Percentiles rank a stretch among this genome's conserved stretches.
These are phyloP conservation scores for Danionella dracula DNA, from an alignment of 2,797 vertebrate species.

Conservation along the genomic window DNA sequence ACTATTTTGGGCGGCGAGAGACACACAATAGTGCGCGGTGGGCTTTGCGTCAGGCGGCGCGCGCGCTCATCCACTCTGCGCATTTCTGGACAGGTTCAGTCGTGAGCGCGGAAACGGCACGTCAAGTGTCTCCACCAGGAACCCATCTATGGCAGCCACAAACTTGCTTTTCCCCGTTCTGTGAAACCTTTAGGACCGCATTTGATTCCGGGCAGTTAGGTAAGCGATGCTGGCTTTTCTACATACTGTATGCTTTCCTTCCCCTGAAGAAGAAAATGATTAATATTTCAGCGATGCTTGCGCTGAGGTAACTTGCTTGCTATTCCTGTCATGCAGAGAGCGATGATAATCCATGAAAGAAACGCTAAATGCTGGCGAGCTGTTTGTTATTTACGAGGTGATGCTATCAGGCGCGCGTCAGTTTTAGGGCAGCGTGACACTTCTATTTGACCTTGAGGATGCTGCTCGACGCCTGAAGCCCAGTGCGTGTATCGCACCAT, in stretches of 20 bases:
- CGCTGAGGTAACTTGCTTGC: neutral
- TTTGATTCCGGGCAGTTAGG: constrained; percentile 2
- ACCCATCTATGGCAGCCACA: neutral
- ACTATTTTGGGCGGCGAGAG: constrained; percentile 34
- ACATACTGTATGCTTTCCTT: neutral
- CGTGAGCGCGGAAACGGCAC: constrained; percentile 6
- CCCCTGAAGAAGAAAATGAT: neutral
- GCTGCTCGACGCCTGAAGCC: constrained; percentile 14
- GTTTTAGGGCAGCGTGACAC: constrained; percentile 27
- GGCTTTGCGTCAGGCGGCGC: constrained; percentile 30
- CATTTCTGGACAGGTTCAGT: constrained; percentile 23
- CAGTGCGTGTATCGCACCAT: neutral
- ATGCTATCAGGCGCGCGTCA: neutral
- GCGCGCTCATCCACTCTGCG: constrained; percentile 21
- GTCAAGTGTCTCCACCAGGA: neutral
- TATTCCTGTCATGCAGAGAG: neutral
- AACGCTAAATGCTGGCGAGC: neutral
- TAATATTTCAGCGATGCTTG: neutral
- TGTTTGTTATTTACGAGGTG: neutral
- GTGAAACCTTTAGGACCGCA: neutral
- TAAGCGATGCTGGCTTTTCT: constrained; percentile 13
- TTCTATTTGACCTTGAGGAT: constrained; percentile 49
- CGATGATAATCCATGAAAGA: neutral
- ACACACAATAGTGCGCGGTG: constrained; percentile 15
- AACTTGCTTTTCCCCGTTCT: neutral